A percentile compares a stretch with the other conserved stretches of the same genome.
phyloP scores from a whole-genome alignment of 2,888 invertebrate genomes.

The Amiota communis region DNA sequence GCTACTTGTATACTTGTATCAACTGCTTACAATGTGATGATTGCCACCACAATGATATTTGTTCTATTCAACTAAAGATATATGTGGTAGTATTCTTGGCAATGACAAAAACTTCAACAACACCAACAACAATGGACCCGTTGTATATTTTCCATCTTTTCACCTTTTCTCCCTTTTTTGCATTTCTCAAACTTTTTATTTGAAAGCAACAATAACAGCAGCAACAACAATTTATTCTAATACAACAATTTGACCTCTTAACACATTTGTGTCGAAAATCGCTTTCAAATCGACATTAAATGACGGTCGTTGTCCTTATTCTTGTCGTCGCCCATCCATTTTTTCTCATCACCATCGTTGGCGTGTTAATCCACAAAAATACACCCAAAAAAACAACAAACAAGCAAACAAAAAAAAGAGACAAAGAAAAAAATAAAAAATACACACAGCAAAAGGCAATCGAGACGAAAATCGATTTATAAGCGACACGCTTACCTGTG shows the following conservation, averaged over 20 bases:
- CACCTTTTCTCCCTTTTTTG: conserved; percentile 24
- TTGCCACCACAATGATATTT: neutral
- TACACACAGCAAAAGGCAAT: neutral
- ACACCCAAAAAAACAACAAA: conserved; percentile 19
- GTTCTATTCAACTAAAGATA: neutral
- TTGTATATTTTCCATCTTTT: neutral
- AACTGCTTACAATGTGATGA: neutral
- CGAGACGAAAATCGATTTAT: conserved; percentile 22
- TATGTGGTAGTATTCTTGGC: neutral
- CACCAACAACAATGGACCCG: neutral
- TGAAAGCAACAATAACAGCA: too few relatives aligned
- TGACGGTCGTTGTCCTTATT: conserved; percentile 16
- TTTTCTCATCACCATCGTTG: neutral
- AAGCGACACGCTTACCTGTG: conserved; percentile 76
- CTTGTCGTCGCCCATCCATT: too few relatives aligned
- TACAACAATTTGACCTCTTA: neutral
- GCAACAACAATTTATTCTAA: too few relatives aligned
- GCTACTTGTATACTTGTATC: neutral
- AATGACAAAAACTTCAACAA: neutral
- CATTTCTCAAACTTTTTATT: conserved; percentile 40
- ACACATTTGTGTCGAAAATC: conserved; percentile 36
- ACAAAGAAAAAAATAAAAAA: neutral
- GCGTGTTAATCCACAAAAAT: conserved; percentile 42
- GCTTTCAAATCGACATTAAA: conserved; percentile 49
- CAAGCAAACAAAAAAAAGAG: neutral